These are phyloP conservation scores for Nomada lathburiana DNA, from an alignment of 2,888 invertebrate genomes.

Conservation along the genomic window DNA sequence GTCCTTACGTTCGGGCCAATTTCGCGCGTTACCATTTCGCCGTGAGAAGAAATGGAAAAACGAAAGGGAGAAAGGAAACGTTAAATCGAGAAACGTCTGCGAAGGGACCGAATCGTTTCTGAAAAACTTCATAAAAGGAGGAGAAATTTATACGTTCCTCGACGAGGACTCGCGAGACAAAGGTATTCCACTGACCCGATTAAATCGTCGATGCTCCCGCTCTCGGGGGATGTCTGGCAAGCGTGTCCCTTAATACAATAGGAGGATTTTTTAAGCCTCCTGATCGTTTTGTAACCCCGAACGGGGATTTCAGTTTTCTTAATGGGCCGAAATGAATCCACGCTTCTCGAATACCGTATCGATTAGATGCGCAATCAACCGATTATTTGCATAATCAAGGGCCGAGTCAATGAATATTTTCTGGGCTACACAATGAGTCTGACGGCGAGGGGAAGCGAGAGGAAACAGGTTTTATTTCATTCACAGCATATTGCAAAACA, in stretches of 20 bases:
- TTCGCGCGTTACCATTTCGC: background rate
- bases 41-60: no score
- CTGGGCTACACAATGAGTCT: no score
- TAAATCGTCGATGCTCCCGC: slow-evolving; percentile 29
- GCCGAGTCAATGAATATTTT: background rate
- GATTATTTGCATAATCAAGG: slow-evolving; percentile 36
- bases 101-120: background rate
- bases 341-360: slow-evolving; percentile 9
- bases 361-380: slow-evolving; percentile 28
- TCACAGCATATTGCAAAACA: no score
- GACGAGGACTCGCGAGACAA: slow-evolving; percentile 1
- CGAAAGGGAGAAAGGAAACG: background rate
- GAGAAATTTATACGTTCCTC: slow-evolving; percentile 8
- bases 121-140: background rate
- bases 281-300: no score
- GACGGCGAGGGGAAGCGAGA: no score
- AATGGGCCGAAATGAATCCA: no score
- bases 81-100: background rate
- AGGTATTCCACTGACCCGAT: slow-evolving; percentile 41
- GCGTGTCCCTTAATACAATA: slow-evolving; percentile 28
- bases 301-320: no score
- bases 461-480: no score
- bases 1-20: background rate
- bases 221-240: background rate
- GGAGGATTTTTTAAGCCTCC: slow-evolving; percentile 3